Conservation (phyloP, 2,888 invertebrate genomes). For the Drosophila rellima region DNA sequence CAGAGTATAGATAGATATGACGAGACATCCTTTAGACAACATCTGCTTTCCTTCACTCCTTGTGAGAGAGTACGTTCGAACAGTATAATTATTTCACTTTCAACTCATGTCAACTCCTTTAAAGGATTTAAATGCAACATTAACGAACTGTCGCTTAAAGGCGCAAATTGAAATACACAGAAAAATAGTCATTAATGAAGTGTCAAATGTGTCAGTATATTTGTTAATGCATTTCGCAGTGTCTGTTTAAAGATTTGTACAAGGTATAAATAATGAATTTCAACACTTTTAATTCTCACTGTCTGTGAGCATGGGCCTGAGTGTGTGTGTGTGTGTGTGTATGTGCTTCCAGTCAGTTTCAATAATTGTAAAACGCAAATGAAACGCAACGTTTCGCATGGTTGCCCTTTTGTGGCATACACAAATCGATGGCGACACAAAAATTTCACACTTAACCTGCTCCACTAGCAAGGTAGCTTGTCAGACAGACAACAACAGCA, state of each 20-base stretch:
- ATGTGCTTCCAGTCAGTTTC: constrained; percentile 34
- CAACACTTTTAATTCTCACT: constrained; percentile 9
- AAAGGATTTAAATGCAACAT: neutral
- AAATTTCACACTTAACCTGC: constrained; percentile 75
- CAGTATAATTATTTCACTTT: neutral
- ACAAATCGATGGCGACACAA: constrained; percentile 54
- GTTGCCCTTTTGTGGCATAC: constrained; percentile 42
- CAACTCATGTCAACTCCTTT: neutral
- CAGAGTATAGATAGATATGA: too few species aligned
- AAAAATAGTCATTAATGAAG: constrained; percentile 38
- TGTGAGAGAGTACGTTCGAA: neutral
- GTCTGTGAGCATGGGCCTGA: neutral
- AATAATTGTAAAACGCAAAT: constrained; percentile 57
- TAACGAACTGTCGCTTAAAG: neutral
- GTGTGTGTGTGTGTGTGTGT: constrained; percentile 1
- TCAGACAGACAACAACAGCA: constrained; percentile 7
- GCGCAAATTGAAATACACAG: constrained; percentile 31
- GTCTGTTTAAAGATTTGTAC: neutral
- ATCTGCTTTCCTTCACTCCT: neutral
- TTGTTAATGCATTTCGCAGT: constrained; percentile 14
- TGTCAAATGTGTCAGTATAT: constrained; percentile 54
- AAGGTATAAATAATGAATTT: constrained; percentile 9
- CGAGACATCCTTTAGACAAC: too few species aligned
- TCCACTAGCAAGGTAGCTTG: constrained; percentile 47
- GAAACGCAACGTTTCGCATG: constrained; percentile 52